These are phyloP conservation scores for Stenodera caucasica DNA, from an alignment of 2,888 invertebrate genomes.

Conservation along the genomic window DNA sequence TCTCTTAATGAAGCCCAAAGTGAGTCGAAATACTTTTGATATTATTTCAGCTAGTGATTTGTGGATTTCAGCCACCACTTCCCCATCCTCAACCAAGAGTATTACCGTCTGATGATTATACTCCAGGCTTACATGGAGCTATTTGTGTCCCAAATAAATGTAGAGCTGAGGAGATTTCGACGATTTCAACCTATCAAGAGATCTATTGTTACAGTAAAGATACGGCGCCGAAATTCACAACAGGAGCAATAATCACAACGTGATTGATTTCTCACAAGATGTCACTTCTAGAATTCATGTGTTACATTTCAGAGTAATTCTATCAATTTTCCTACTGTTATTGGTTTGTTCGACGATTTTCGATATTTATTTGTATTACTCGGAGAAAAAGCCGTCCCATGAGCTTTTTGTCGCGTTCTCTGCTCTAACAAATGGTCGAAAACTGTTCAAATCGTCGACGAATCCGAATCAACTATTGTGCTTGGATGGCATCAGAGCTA, in stretches of 20 bases:
- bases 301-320: not conserved
- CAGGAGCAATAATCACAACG: constrained; percentile 8
- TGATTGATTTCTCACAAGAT: not conserved
- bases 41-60: no score
- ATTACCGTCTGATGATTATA: no score
- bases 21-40: not conserved
- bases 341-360: constrained; percentile 1
- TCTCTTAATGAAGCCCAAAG: not conserved
- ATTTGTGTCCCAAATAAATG: constrained; percentile 8
- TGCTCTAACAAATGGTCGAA: constrained; percentile 16
- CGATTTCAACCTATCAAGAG: not conserved
- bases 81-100: not conserved
- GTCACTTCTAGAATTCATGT: not conserved
- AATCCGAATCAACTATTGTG: constrained; percentile 13
- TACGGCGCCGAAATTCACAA: not conserved
- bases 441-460: not conserved
- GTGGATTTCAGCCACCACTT: no score
- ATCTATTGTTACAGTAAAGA: constrained; percentile 6
- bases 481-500: constrained; percentile 15
- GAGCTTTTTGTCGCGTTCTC: constrained; percentile 16
- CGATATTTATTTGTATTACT: constrained; percentile 8
- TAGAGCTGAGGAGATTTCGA: constrained; percentile 4
- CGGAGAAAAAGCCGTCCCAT: constrained; percentile 8
- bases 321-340: not conserved
- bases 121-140: not conserved